Evolutionary conservation across 2,113 vertebrate genomes (phyloP), one percentile per base, ranked within the genome.

Genomic region (Rhynchopsitta pachyrhyncha): DNA sequence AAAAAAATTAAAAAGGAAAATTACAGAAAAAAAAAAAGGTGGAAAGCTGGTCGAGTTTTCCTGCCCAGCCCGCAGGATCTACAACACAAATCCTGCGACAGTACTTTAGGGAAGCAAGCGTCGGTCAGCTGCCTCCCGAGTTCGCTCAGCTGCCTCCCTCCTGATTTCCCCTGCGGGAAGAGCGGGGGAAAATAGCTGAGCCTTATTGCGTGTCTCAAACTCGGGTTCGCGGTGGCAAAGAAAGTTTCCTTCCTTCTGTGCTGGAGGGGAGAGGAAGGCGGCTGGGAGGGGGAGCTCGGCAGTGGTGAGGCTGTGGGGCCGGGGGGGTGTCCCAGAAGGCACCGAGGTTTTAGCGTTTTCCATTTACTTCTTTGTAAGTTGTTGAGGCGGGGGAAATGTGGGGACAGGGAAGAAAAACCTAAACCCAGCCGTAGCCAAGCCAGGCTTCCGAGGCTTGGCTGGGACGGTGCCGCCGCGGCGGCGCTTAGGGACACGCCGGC

Each of bases 221-320:
- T 94, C 89, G 59, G 93, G 73, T 87, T 93, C 69, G 78, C 69
- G 41, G 55, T 78, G 55, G 82, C 91, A 57, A 94, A 77, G 59
- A 88, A 95, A 96, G 86, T 94, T 95, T 88, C 83, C 87, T 88
- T 92, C 53, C 63, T 88, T 37, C 66, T 66, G 66, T 24, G 55
- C 82, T 78, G 60, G 50, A 82, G 92, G 75, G 93, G 89, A 82
- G 95, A 92, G 86, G 95, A 82, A 90, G 88, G 88, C 81, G 93
- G 53, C 74, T 50, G 44, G 59, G 91, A 82, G 82, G 86, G 93
- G 69, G 91, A 84, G 78, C 70, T 10, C 50, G 50, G 53, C 66
- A 17, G 49, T 13, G 91, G 86, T 16, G 70, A 41, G 50, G 83
- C 91, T 82, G 83, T 15, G 46, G 31, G 88, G 52, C 71, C 52